Conservation (phyloP, 2,888 invertebrate genomes). For the Chrysopilus asiliformis region DNA sequence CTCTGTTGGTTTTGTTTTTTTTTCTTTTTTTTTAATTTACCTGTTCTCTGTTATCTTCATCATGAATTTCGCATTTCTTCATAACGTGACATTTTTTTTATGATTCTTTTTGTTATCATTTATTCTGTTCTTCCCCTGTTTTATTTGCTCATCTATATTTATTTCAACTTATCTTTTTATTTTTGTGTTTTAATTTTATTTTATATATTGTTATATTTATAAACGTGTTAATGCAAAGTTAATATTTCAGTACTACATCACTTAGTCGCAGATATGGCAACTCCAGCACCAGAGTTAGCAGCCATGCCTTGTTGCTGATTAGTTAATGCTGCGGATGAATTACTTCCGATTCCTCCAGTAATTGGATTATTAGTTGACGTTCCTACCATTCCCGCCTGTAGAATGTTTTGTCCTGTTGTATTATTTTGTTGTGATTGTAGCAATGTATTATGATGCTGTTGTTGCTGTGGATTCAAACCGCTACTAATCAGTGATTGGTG, state of each 20-base stretch:
- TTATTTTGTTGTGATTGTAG: slow-evolving; percentile 6
- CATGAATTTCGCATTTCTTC: slow-evolving; percentile 4
- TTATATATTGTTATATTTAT: slow-evolving; percentile 10
- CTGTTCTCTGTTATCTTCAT: no score
- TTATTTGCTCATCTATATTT: neutral
- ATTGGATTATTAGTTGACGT: slow-evolving; percentile 8
- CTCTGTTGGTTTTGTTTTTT: slow-evolving; percentile 5
- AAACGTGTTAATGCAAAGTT: slow-evolving; percentile 15
- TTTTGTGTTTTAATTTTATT: slow-evolving; percentile 1
- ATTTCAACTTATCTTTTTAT: neutral
- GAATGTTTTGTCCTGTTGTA: slow-evolving; percentile 1
- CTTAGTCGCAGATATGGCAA: slow-evolving; percentile 22
- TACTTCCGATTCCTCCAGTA: slow-evolving; percentile 20
- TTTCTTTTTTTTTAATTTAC: slow-evolving; percentile 6
- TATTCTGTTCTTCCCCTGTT: no score
- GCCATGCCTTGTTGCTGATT: slow-evolving; percentile 15
- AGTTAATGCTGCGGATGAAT: slow-evolving; percentile 27
- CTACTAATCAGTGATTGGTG: slow-evolving; percentile 7
- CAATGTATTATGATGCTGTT: slow-evolving; percentile 6
- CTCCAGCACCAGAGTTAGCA: slow-evolving; percentile 20
- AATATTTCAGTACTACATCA: slow-evolving; percentile 23
- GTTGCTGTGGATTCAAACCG: neutral
- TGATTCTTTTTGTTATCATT: no score
- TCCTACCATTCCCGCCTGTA: slow-evolving; percentile 14
- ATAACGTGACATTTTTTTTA: no score